phyloP scores from a whole-genome alignment of 2,888 invertebrate species.

The Drosophila borborema region DNA sequence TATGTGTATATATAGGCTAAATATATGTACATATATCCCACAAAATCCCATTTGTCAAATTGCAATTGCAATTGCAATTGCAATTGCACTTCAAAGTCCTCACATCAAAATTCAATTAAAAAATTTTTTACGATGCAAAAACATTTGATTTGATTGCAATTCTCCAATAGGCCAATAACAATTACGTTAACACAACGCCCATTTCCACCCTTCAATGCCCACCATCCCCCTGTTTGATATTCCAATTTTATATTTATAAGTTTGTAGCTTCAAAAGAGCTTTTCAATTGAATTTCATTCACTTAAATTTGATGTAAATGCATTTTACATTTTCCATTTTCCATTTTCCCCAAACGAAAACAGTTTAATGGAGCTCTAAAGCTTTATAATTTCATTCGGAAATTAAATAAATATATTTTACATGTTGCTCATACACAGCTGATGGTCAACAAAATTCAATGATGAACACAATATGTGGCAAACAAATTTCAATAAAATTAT shows the following conservation, averaged over 20 bases:
- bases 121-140: constrained; percentile 4
- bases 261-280: background rate
- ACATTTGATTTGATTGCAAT: constrained; percentile 4
- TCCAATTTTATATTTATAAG: constrained; percentile 6
- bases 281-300: background rate
- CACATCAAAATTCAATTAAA: constrained; percentile 17
- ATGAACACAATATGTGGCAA: too few species aligned
- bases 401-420: background rate
- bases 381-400: background rate
- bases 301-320: background rate
- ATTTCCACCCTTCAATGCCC: too few species aligned
- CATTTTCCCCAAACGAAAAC: background rate
- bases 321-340: background rate
- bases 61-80: constrained; percentile 1
- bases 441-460: too few species aligned
- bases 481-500: too few species aligned
- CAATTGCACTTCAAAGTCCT: constrained; percentile 3
- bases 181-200: background rate
- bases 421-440: too few species aligned
- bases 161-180: constrained; percentile 9
- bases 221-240: background rate
- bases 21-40: background rate
- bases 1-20: background rate
- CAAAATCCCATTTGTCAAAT: background rate
- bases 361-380: background rate